Conservation (phyloP, 2,888 invertebrate genomes). For the Pseudococcus longispinus region DNA sequence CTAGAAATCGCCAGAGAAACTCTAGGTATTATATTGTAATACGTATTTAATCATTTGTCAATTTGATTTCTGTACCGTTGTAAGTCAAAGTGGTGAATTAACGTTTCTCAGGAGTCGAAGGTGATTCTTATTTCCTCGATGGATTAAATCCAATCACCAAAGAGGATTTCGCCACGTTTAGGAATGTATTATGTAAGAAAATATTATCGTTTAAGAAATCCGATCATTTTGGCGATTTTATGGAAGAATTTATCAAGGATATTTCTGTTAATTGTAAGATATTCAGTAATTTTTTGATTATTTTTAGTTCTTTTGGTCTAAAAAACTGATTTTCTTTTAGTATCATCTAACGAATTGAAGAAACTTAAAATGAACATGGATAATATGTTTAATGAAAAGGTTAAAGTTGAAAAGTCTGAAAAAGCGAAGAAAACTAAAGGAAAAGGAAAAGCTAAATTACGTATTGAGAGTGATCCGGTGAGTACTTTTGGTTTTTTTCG, state of each 20-base stretch:
- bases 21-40: constrained; percentile 58
- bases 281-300: not conserved
- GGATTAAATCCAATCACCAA: constrained; percentile 59
- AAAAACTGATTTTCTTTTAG: constrained; percentile 65
- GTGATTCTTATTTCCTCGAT: constrained; percentile 57
- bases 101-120: constrained; percentile 47
- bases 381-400: constrained; percentile 85
- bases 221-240: constrained; percentile 59
- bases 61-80: not conserved
- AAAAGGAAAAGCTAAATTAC: constrained; percentile 58
- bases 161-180: constrained; percentile 60
- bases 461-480: constrained; percentile 58
- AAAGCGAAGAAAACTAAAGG: constrained; percentile 75
- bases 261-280: constrained; percentile 79
- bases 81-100: not conserved
- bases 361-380: constrained; percentile 85
- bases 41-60: not conserved
- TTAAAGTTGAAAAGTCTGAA: constrained; percentile 83
- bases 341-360: constrained; percentile 79
- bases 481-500: constrained; percentile 6
- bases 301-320: not conserved
- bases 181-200: constrained; percentile 60
- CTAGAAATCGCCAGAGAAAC: constrained; percentile 60
- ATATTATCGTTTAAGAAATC: constrained; percentile 60
- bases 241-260: constrained; percentile 74